These are phyloP conservation scores for Sandelia bainsii DNA, from an alignment of 2,797 vertebrate genomes.

Conservation along the genomic window DNA sequence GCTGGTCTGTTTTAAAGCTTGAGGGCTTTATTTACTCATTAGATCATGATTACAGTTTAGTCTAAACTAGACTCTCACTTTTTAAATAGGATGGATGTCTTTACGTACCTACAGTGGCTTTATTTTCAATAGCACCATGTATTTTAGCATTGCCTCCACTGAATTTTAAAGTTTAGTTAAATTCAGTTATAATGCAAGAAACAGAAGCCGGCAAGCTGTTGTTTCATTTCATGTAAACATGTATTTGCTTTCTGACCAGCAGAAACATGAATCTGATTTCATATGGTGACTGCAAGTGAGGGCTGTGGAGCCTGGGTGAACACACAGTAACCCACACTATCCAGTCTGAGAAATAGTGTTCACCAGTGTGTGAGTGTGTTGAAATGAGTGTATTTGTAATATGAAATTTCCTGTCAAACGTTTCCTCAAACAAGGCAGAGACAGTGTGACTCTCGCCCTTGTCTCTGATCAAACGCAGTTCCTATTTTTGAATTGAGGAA, in stretches of 20 bases:
- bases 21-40: not conserved
- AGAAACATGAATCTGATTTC: not conserved
- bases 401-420: conserved; percentile 69
- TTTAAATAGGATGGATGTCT: no score
- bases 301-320: not conserved
- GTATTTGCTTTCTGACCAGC: not conserved
- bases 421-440: conserved; percentile 44
- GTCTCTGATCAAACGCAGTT: conserved; percentile 53
- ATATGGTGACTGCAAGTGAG: not conserved
- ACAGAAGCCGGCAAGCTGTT: no score
- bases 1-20: not conserved
- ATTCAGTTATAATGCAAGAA: no score
- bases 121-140: not conserved
- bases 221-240: not conserved
- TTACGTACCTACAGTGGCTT: not conserved
- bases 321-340: not conserved
- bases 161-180: not conserved
- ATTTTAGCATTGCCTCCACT: not conserved
- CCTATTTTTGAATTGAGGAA: conserved; percentile 72
- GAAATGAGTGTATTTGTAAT: conserved; percentile 47
- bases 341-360: conserved; percentile 11
- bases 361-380: conserved; percentile 15
- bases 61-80: not conserved
- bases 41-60: no score
- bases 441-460: conserved; percentile 25